Base-by-base conservation (phyloP, 2,797 vertebrate genomes). In the Tadarida brasiliensis region DNA sequence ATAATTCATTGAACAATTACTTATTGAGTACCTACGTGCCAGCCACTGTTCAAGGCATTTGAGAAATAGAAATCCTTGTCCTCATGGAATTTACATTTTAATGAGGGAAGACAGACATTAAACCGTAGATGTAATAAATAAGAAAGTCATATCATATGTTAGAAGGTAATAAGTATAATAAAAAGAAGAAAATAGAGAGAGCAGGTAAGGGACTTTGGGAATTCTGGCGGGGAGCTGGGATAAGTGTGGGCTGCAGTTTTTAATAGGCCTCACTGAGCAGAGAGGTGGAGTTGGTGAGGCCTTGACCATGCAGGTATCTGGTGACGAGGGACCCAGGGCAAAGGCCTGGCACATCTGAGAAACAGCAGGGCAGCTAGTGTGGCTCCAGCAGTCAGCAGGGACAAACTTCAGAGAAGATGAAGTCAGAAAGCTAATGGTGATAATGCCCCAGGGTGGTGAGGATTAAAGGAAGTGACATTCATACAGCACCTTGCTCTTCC, bases 41-140 rank as follows among this genome's bases (percentile, higher is more conserved):
- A 89, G 47, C 24, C 35, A 47, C 28, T 76, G 28, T 89, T 74
- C 4, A 65, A 87, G 61, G 47, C 54, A 88, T 81, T 76, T 96
- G 61, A 16, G 73, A 70, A 87, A 71, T 56, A 87, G 78, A 91
- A 94, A 90, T 92, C 26, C 24, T 86, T 78, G 35, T 81, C 15
- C 51, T 95, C 70, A 17, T 86, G 33, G 74, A 92, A 61, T 95
- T 88, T 85, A 54, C n/a, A 67, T 94, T 87, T 93, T 91, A 67
- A 49, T 91, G 87, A 95, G 67, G 30, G 54, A 56, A 73, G 15
- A 81, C 20, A 61, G 30, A 44, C 2, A 14, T 88, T 70, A 87
- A 85, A 77, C 33, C 10, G 0, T 90, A 88, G 39, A 70, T 28
- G 17, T 74, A 70, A 73, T 59, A 81, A 88, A 11, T 51, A 70